Base-by-base conservation (phyloP, 2,888 invertebrate species). In the Oscheius sp. region DNA sequence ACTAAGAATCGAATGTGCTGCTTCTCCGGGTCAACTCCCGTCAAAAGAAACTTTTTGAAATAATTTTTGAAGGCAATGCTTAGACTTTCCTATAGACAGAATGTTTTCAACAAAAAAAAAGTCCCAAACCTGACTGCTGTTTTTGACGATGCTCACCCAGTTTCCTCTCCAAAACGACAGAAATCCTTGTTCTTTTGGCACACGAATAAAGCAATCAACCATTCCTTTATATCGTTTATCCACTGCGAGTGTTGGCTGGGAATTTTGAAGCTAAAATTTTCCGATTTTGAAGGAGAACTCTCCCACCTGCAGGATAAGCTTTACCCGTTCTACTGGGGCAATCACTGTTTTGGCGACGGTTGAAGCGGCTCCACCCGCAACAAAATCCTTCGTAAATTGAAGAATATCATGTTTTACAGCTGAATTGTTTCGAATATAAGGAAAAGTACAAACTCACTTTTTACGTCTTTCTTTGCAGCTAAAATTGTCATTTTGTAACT, bases 321-420 rank as follows among this genome's bases (percentile, higher is more conserved):
- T 96, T 55, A 96, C 95, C 87, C 96, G 91, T 89, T 96, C 96
- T 84, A 96, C 94, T 66, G 96, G 95, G 15, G 96, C 96, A 70
- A 95, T 93, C 27, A 93, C 91, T 37, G 95, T 96, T 88, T 96
- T 96, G 48, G 95, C 94, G 74, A 95, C 91, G 23, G 94, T 95
- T 23, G 95, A 95, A 50, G 95, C 93, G 57, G 94, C 90, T 77
- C 95, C 95, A 82, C 95, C 95, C 76, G 82, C 80, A 27, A 68
- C 65, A 53, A 84, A 82, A 71, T 84, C 84, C 81, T 89, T 76
- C 1, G 76, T 72, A 64, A 76, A 76, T 25, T 71, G 71, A 6
- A 75, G 25, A 15, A 65, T 68, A 48, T 75, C 75, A 39, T 73
- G 17, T 50, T 50, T 29, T 15, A 50, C 25, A n/a, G 12, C 52